Evolutionary conservation across 2,797 vertebrate genomes (phyloP).

Genomic region (Fundulus diaphanus): DNA sequence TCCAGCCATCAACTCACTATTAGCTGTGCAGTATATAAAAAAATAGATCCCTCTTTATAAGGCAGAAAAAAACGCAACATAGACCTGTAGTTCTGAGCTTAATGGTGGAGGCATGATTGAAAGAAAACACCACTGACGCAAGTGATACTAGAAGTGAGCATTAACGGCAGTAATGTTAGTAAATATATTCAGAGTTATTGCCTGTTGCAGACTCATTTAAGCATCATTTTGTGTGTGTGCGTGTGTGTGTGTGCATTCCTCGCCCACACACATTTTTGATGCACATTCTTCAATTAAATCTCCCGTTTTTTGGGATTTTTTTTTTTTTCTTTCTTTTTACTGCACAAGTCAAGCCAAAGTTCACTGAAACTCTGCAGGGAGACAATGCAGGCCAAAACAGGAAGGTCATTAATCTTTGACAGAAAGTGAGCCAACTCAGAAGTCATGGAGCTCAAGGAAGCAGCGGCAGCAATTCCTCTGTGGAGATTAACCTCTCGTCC

Average conservation of each 20-base stretch:
- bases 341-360: constrained; percentile 35
- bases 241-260: neutral
- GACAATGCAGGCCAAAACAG: constrained; percentile 65
- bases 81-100: constrained; percentile 26
- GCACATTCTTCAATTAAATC: constrained; percentile 33
- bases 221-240: neutral
- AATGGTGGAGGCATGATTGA: neutral
- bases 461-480: constrained; percentile 31
- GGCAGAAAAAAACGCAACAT: constrained; percentile 29
- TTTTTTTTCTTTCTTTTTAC: neutral
- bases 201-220: neutral
- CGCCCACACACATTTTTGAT: constrained; percentile 2
- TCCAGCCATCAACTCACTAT: constrained; percentile 60
- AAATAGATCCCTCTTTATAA: constrained; percentile 57
- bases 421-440: constrained; percentile 54
- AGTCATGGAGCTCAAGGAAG: constrained; percentile 54
- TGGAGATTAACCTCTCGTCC: constrained; percentile 36
- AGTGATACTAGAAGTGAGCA: constrained; percentile 23
- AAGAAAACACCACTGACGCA: neutral
- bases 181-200: constrained; percentile 1
- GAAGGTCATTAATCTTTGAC: constrained; percentile 70
- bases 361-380: constrained; percentile 46
- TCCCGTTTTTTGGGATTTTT: constrained; percentile 19
- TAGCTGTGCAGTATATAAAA: constrained; percentile 37
- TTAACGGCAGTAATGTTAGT: constrained; percentile 13